Evolutionary conservation across 2,113 vertebrate species (phyloP).

Genomic region (Fukomys damarensis): DNA sequence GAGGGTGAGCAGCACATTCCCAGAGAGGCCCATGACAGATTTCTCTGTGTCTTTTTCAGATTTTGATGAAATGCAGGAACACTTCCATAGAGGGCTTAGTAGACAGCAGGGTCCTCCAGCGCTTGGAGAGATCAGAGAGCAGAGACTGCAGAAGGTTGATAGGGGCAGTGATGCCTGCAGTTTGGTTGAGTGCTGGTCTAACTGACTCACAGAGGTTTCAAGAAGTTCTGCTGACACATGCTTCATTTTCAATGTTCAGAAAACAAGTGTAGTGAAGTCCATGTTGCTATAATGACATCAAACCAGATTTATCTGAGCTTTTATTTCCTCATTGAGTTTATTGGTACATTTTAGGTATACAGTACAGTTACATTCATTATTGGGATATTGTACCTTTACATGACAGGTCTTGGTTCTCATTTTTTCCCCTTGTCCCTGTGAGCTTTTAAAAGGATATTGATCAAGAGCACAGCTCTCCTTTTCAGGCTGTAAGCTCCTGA

Average conservation of each 20-base stretch:
- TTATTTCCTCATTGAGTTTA: too few species aligned
- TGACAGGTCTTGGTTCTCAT: too few species aligned
- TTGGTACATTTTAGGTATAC: too few species aligned
- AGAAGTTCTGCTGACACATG: neutral
- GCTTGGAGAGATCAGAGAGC: neutral
- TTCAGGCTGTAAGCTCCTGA: neutral
- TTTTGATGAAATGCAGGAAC: neutral
- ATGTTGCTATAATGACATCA: neutral
- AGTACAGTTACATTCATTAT: too few species aligned
- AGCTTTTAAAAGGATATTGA: conserved; percentile 39
- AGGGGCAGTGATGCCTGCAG: rapidly evolving
- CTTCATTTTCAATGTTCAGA: neutral
- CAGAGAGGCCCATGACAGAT: neutral
- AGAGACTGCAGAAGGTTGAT: neutral
- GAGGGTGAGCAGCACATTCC: neutral
- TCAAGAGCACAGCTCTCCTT: neutral
- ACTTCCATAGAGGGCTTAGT: neutral
- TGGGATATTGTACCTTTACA: too few species aligned
- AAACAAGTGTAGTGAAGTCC: neutral
- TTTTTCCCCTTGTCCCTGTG: too few species aligned
- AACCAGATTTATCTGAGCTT: neutral
- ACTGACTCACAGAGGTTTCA: neutral
- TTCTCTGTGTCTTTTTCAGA: neutral
- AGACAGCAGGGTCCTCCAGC: neutral
- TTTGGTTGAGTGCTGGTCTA: neutral